These are phyloP conservation scores for Danio kyathit DNA, from an alignment of 2,797 vertebrate species.

Conservation along the genomic window DNA sequence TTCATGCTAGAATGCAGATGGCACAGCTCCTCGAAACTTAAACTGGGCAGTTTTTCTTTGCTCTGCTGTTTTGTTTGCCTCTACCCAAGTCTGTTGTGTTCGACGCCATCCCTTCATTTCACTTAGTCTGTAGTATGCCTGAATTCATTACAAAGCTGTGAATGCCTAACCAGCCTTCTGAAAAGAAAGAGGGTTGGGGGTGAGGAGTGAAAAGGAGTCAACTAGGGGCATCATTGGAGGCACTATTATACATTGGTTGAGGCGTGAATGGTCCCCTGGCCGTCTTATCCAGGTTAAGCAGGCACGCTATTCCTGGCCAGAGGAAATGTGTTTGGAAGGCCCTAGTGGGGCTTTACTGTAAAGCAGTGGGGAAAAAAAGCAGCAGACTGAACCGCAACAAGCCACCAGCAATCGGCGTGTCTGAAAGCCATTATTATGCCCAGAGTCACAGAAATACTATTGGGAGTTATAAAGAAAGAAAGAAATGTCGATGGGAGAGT, in stretches of 20 bases:
- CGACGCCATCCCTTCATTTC: constrained; percentile 13
- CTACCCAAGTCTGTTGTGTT: constrained; percentile 27
- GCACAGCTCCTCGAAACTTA: constrained; percentile 17
- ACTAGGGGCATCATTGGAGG: constrained; percentile 8
- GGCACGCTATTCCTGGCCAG: constrained; percentile 73
- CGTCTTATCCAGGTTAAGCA: constrained; percentile 79
- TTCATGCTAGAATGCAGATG: constrained; percentile 42
- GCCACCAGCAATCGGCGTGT: constrained; percentile 68
- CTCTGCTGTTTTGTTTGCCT: constrained; percentile 38
- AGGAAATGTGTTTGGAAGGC: constrained; percentile 69
- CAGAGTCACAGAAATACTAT: constrained; percentile 52
- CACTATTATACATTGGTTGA: constrained; percentile 46
- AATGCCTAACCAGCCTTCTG: constrained; percentile 73
- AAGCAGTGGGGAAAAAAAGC: constrained; percentile 47
- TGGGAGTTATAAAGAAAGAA: constrained; percentile 58
- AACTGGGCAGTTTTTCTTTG: constrained; percentile 32
- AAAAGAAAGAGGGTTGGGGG: constrained; percentile 54
- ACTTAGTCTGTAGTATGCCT: constrained; percentile 60
- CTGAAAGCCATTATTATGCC: constrained; percentile 77
- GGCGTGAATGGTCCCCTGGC: constrained; percentile 69
- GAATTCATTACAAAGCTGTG: constrained; percentile 76
- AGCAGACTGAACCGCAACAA: constrained; percentile 49
- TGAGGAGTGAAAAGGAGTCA: constrained; percentile 18
- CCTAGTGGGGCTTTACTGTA: constrained; percentile 68
- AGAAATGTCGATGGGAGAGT: constrained; percentile 54